Evolutionary conservation across 2,113 vertebrate genomes (phyloP), one percentile per base, ranked within the genome.

Genomic region (Oncorhynchus masou): DNA sequence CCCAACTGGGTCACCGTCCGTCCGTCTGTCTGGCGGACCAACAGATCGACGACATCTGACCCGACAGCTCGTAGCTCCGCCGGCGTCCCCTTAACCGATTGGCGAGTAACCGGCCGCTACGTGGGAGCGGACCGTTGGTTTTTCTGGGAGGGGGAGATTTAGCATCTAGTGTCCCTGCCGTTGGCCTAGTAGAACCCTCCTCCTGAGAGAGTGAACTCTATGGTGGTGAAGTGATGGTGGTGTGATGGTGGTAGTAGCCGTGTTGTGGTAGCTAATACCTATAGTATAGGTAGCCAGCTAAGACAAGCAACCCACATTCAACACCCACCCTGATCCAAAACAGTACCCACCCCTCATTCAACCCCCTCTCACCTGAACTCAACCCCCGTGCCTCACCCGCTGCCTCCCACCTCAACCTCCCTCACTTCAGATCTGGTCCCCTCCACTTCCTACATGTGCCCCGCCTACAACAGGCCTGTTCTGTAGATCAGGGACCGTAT

Each of bases 31-130:
- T 54, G 51, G 16, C 16, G 51, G 51, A 54, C 51, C 51, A 19
- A 54, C 90, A 93, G 91, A 89, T 80, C 19, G 89, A 91, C 75
- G 86, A 84, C 89, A 79, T 89, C 86, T 87, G 91, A 92, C 75
- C 65, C 64, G 74, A 71, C 67, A 69, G 66, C 74, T 68, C 68
- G 27, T 82, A 83, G 78, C 74, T 9, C 73, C 74, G 9, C 73
- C 59, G 79, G 84, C 83, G 54, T 11, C 39, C 39, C 75, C 84
- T 48, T 84, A 83, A 86, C 84, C 76, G 82, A 85, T 88, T 71
- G 92, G 91, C 92, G 92, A 90, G 92, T 94, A 91, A 85, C 80
- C 88, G 86, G 73, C 83, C 77, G 81, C 77, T 80, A 57, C 71
- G 84, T 81, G 74, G 80, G 77, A 85, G 77, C 82, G 64, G 75